Evolutionary conservation across 1,140 invertebrate genomes (phyloP).

Genomic region (Caenorhabditis remanei): DNA sequence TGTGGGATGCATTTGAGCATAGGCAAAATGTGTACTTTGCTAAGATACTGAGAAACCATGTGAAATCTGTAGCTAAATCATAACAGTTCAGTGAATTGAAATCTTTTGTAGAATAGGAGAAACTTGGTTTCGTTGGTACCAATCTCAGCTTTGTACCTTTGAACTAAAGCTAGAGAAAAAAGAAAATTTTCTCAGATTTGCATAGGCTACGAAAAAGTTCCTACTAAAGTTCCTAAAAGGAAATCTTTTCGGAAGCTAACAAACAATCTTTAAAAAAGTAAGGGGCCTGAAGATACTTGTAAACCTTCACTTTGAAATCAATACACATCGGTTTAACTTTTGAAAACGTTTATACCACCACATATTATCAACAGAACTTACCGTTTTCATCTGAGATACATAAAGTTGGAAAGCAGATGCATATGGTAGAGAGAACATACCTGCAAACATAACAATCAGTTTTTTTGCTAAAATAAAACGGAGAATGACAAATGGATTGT

Average conservation of each 20-base stretch:
- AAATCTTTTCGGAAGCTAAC: no score
- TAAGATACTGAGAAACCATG: neutral
- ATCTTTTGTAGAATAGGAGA: no score
- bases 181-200: neutral
- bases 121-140: no score
- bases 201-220: no score
- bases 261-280: no score
- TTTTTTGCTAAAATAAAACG: neutral
- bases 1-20: neutral
- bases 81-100: neutral
- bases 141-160: no score
- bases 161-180: neutral
- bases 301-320: no score
- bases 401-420: constrained; percentile 5
- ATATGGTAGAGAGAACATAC: constrained; percentile 7
- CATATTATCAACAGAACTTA: neutral
- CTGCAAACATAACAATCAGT: neutral
- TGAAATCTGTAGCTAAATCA: neutral
- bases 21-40: neutral
- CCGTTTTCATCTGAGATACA: neutral
- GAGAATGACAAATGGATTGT: neutral
- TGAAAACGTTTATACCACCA: neutral
- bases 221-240: no score
- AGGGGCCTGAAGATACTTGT: no score
- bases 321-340: no score